Conservation (phyloP, 2,113 vertebrate species). For the Chrysemys picta region DNA sequence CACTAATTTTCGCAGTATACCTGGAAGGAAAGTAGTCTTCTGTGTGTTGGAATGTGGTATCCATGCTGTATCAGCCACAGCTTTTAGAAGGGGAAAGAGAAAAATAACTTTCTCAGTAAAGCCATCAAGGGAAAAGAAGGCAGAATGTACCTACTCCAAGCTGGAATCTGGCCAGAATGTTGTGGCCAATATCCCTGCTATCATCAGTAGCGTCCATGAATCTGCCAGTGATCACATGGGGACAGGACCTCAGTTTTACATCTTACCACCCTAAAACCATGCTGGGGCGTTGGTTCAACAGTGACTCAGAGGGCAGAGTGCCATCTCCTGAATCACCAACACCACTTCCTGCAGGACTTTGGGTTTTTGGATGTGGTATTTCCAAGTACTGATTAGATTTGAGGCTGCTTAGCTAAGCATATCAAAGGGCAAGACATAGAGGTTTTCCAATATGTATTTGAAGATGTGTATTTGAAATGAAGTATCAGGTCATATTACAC, state of each 20-base stretch:
- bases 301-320: conserved; percentile 70
- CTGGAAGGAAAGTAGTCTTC: not conserved
- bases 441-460: not conserved
- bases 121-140: not conserved
- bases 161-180: conserved; percentile 33
- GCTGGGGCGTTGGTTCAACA: conserved; percentile 39
- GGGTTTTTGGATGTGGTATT: not conserved
- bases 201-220: conserved; percentile 37
- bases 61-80: not conserved
- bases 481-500: not conserved
- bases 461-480: not conserved
- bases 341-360: conserved; percentile 55
- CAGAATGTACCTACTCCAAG: conserved; percentile 19
- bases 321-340: conserved; percentile 53
- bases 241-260: conserved; percentile 41
- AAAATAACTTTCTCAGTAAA: not conserved
- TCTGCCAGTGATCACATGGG: conserved; percentile 23
- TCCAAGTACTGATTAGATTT: not conserved
- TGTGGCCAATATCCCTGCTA: not conserved
- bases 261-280: not conserved
- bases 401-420: not conserved
- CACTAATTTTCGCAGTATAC: not conserved
- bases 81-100: not conserved
- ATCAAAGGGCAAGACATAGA: not conserved
- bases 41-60: not conserved